Base-by-base conservation (phyloP, 2,888 invertebrate species). In the Tinea pellionella region DNA sequence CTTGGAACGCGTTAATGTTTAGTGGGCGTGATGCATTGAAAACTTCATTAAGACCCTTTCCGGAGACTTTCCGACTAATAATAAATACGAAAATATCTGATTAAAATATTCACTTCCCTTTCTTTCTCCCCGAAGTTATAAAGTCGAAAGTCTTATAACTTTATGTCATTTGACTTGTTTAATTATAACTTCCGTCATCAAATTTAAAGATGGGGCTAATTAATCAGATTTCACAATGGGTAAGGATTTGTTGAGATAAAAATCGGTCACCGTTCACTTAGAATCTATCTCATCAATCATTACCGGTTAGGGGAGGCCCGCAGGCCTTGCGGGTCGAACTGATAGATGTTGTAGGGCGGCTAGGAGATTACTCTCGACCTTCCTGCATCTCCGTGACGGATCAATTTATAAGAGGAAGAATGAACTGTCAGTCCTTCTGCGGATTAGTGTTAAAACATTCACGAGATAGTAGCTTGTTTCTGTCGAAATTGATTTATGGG, bases 401-500 rank as follows among this genome's bases (percentile, higher is more conserved):
- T 81, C 84, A 83, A 85, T 85, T 83, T 85, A 83, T 85, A 82
- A 81, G 80, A 77, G 77, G 76, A 81, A 79, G 78, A 79, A 80
- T 78, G 74, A 74, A 77, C 77, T 76, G 80, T 76, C 78, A 75
- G 71, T 74, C 75, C 65, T 64, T 61, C 63, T 66, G 65, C 67
- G 70, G 75, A 78, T 80, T 77, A 77, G 68, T 68, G 73, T 69
- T 71, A 65, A 59, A 72, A 70, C 69, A 70, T 72, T 73, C 62
- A 63, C 57, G 41, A 63, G 61, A 55, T 24, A 55, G 18, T 18
- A 47, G 37, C 37, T 37, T 37, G 37, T 37, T 37, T n/a, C 37
- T 37, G 37, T 37, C 37, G 11, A 37, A 41, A 58, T 58, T 29
- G 37, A 37, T 42, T 55, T 30, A 37, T 37, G 37, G 37, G 3